Base-by-base conservation (phyloP, 1,140 invertebrate species). In the Drosophila ambigua region DNA sequence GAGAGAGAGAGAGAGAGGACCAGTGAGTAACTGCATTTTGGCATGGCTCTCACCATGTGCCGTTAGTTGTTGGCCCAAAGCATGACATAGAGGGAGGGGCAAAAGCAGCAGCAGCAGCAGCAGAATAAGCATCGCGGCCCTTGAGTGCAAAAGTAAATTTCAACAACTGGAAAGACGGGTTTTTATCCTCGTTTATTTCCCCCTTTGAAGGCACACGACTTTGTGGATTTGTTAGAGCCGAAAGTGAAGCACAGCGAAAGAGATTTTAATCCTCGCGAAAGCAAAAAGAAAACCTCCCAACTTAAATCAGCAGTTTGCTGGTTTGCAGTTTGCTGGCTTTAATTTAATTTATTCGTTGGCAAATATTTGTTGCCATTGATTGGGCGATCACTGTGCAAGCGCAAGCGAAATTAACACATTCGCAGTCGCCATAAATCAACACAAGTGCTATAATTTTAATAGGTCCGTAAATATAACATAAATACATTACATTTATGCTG, bases 21-120 rank as follows among this genome's bases (percentile, higher is more conserved):
- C 44, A n/a, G 6, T 57, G 75, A 69, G 55, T 77, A 77, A 77
- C 74, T 77, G 75, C 75, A 71, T 49, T 65, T 68, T 39, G 4
- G 35, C 48, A 50, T 49, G 64, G 44, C 51, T 45, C 66, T 48
- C 43, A 4, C 44, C 66, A 71, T 69, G 65, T 71, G 65, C 67
- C 67, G 67, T 71, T 71, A 71, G 67, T 50, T 69, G 64, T 68
- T 68, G 68, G 66, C 63, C 51, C 55, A 69, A 68, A 59, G 67
- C 39, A 11, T 41, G 16, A 26, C 50, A 48, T 50, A 26, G 44
- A 13, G n/a, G 28, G 48, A 48, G 46, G 65, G 60, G 35, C 68
- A 51, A 44, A 54, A 44, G 63, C 48, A 67, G 53, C 57, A 31
- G 49, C 43, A 53, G 54, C 63, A 41, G 20, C 39, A 46, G 48